Evolutionary conservation across 2,888 invertebrate species (phyloP).

Genomic region (Acronicta alni): DNA sequence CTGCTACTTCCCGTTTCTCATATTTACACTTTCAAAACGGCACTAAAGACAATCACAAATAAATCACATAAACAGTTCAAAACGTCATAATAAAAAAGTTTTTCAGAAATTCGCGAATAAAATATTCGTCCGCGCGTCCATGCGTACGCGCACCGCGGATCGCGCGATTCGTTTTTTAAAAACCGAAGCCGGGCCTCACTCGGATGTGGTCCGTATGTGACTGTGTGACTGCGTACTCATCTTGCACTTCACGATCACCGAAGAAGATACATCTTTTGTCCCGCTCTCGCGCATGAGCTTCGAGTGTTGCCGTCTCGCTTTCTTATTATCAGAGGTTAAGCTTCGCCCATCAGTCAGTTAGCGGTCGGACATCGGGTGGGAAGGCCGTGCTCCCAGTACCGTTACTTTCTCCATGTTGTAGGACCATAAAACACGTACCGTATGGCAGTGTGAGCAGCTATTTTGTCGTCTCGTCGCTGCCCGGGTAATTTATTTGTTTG

Average conservation of each 20-base stretch:
- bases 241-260: conserved; percentile 88
- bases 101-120: conserved; percentile 62
- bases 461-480: conserved; percentile 73
- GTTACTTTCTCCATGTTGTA: conserved; percentile 81
- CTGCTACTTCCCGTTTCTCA: conserved; percentile 60
- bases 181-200: conserved; percentile 83
- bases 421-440: conserved; percentile 80
- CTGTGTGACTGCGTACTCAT: conserved; percentile 89
- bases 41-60: conserved; percentile 69
- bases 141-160: conserved; percentile 83
- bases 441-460: conserved; percentile 73
- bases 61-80: conserved; percentile 61
- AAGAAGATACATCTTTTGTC: conserved; percentile 85
- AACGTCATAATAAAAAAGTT: conserved; percentile 57
- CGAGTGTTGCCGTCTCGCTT: conserved; percentile 74
- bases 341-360: conserved; percentile 87
- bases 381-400: conserved; percentile 80
- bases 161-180: conserved; percentile 81
- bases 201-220: conserved; percentile 88
- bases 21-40: conserved; percentile 65
- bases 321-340: conserved; percentile 88
- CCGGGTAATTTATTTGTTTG: conserved; percentile 74
- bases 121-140: conserved; percentile 74
- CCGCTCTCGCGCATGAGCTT: conserved; percentile 63
- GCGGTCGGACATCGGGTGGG: conserved; percentile 82